A percentile compares a stretch with the other conserved stretches of the same genome.
These are phyloP conservation scores for Ceyx margarethae DNA, from an alignment of 2,113 vertebrate species.

Conservation along the genomic window DNA sequence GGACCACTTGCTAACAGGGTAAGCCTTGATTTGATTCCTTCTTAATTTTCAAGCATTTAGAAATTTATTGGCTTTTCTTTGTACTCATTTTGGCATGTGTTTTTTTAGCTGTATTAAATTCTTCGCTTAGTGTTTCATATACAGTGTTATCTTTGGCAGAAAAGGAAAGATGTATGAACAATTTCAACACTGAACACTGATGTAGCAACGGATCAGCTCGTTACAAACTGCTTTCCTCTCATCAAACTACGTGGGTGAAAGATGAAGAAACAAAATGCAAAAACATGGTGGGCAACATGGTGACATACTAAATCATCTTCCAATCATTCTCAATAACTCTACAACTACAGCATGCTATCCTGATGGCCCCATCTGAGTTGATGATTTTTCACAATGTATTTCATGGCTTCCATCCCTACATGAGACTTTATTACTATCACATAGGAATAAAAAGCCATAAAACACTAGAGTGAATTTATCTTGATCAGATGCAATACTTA, in stretches of 20 bases:
- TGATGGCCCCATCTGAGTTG: conserved; percentile 85
- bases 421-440: conserved; percentile 97
- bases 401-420: conserved; percentile 99
- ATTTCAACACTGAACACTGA: conserved; percentile 44
- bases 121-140: conserved; percentile 54
- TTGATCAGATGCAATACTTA: conserved; percentile 85
- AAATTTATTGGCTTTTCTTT: neutral
- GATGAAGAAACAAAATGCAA: conserved; percentile 69
- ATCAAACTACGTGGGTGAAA: conserved; percentile 51
- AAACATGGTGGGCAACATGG: conserved; percentile 53
- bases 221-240: conserved; percentile 58
- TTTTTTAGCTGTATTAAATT: conserved; percentile 11
- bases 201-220: conserved; percentile 46
- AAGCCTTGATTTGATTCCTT: conserved; percentile 42
- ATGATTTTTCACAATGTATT: conserved; percentile 93
- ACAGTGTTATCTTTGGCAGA: conserved; percentile 61
- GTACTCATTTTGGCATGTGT: neutral
- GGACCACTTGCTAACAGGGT: conserved; percentile 45
- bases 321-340: conserved; percentile 65
- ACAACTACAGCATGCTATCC: conserved; percentile 75
- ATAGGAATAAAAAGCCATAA: conserved; percentile 99
- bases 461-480: conserved; percentile 92
- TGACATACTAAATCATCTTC: conserved; percentile 67
- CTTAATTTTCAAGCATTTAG: conserved; percentile 46
- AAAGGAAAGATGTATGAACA: conserved; percentile 65